Base-by-base conservation (phyloP, 2,797 vertebrate genomes). In the Muscicapa comitata region DNA sequence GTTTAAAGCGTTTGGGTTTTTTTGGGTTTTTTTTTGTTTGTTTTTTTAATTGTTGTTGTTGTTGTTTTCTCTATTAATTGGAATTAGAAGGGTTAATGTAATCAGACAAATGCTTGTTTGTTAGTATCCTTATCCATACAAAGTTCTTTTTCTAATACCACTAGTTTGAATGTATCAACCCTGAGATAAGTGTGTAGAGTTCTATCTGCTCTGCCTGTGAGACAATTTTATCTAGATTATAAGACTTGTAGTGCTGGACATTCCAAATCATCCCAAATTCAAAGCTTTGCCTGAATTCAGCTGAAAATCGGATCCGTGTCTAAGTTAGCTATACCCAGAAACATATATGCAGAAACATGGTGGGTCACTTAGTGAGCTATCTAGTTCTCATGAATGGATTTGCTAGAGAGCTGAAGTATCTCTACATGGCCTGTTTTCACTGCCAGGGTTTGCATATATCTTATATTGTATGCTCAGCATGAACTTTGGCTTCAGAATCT, bases 281-380 rank as follows among this genome's bases (percentile, higher is more conserved):
- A 74, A 70, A 72, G 11, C 6, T 73, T 71, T 71, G 9, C n/a
- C 47, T 87, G 28, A 62, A 74, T 47, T 67, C 33, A 84, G 5
- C 12, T 31, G 29, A 50, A 77, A 85, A 68, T 45, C n/a, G 58
- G 11, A 59, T 42, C 42, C 3, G 4, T 11, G 2, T 48, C 25
- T 33, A 38, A 45, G 7, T 54, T 54, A 62, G 11, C 31, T 83
- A 16, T 21, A 54, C 13, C 28, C 6, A 40, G 53, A 70, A 68
- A 63, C 10, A 11, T 0, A 17, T 21, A 54, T 13, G 28, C 5
- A 40, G 53, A 73, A 68, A 63, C 8, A 10, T 0, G 0, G 7
- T 19, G 17, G 24, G 45, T 17, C 40, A 29, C 13, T 18, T 53
- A 63, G 13, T 42, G 5, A 16, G 4, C 35, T 66, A 9, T 47